Evolutionary conservation across 2,888 invertebrate species (phyloP).

Genomic region (Hipparchia sbordonii): DNA sequence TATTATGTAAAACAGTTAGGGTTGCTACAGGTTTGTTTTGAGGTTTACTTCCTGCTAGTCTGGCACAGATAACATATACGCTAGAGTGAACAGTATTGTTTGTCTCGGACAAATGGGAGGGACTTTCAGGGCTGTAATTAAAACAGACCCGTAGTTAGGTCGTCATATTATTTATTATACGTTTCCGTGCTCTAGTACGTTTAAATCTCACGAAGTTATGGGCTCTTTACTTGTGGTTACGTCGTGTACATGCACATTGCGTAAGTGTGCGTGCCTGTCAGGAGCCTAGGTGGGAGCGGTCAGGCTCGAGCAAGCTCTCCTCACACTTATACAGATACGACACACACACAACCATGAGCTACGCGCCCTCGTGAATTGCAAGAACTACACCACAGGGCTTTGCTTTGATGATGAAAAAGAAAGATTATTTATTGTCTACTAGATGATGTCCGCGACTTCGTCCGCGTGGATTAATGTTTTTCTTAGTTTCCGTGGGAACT

Average conservation of each 20-base stretch:
- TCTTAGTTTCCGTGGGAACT: too few species aligned
- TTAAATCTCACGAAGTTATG: too few species aligned
- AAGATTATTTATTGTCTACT: neutral
- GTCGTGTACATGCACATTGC: too few species aligned
- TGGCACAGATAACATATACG: slow-evolving; percentile 35
- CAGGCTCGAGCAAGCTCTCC: too few species aligned
- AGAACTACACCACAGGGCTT: neutral
- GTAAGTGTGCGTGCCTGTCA: too few species aligned
- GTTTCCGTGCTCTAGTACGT: neutral
- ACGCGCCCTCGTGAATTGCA: too few species aligned
- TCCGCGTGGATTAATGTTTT: too few species aligned
- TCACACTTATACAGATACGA: too few species aligned
- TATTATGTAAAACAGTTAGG: slow-evolving; percentile 37
- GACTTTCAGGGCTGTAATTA: slow-evolving; percentile 21
- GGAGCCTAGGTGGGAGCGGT: too few species aligned
- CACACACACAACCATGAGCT: too few species aligned
- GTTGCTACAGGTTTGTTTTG: slow-evolving; percentile 51
- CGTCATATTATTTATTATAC: slow-evolving; percentile 4
- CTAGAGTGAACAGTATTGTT: slow-evolving; percentile 35
- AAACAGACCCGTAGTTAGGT: slow-evolving; percentile 6
- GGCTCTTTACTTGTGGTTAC: too few species aligned
- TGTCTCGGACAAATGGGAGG: slow-evolving; percentile 32
- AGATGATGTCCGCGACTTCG: too few species aligned
- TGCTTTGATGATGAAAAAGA: neutral
- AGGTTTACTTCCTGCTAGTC: slow-evolving; percentile 43